phyloP scores from a whole-genome alignment of 1,140 invertebrate genomes.

The Hylyphantes graminicola region DNA sequence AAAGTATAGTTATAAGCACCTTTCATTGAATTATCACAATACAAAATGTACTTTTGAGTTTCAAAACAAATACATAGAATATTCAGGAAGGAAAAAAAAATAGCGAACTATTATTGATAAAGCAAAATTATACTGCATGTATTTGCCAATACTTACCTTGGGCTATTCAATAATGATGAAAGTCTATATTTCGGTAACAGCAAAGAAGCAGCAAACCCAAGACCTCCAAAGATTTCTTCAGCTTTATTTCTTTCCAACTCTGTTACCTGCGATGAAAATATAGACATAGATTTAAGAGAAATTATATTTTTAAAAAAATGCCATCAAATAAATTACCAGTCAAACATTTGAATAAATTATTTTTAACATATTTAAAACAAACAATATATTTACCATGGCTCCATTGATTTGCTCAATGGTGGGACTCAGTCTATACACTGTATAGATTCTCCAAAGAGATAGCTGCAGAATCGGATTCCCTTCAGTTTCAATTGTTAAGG shows the following conservation, averaged over 20 bases:
- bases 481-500: slow-evolving; percentile 48
- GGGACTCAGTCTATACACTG: slow-evolving; percentile 49
- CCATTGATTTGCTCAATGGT: slow-evolving; percentile 52
- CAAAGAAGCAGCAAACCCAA: slow-evolving; percentile 51
- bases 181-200: slow-evolving; percentile 58
- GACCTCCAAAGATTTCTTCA: slow-evolving; percentile 59
- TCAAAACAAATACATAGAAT: too few relatives aligned
- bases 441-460: slow-evolving; percentile 55
- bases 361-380: neutral
- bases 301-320: neutral
- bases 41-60: too few relatives aligned
- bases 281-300: too few relatives aligned
- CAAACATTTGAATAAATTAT: neutral
- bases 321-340: neutral
- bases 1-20: too few relatives aligned
- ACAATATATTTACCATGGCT: slow-evolving; percentile 10
- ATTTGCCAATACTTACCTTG: slow-evolving; percentile 33
- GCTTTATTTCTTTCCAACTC: slow-evolving; percentile 50
- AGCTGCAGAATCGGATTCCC: slow-evolving; percentile 52
- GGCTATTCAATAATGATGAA: slow-evolving; percentile 57
- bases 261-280: slow-evolving; percentile 29
- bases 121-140: too few relatives aligned
- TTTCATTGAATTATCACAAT: too few relatives aligned
- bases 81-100: too few relatives aligned
- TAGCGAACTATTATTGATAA: too few relatives aligned